phyloP scores from a whole-genome alignment of 2,113 vertebrate species.

The Progne subis region DNA sequence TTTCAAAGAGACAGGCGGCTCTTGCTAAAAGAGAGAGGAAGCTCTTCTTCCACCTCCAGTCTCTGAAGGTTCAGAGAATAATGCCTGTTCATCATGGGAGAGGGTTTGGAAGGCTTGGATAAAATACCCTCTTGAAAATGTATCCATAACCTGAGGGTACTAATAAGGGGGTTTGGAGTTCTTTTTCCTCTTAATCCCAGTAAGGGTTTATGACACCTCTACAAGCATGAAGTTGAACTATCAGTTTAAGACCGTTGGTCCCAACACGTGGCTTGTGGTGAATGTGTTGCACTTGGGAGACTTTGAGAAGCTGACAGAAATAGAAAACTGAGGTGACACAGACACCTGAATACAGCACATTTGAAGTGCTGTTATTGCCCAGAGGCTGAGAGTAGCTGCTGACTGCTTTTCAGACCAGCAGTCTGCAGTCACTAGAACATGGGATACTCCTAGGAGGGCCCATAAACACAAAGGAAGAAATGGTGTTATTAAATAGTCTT shows the following conservation, averaged over 20 bases:
- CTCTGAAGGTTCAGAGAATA: neutral
- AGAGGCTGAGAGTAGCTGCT: neutral
- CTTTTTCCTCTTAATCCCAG: neutral
- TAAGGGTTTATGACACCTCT: neutral
- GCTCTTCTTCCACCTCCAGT: neutral
- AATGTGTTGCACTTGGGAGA: neutral
- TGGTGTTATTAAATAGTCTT: neutral
- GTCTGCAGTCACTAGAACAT: neutral
- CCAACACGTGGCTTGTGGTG: neutral
- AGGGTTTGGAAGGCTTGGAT: neutral
- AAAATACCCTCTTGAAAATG: neutral
- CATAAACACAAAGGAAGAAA: neutral
- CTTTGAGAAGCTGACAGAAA: neutral
- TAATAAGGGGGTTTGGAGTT: neutral
- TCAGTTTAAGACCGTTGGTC: neutral
- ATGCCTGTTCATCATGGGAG: neutral
- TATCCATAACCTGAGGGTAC: neutral
- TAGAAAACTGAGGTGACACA: neutral
- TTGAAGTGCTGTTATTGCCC: neutral
- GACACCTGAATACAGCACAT: neutral
- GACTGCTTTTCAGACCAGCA: neutral
- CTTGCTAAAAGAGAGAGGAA: neutral
- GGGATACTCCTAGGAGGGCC: neutral
- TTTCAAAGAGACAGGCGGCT: neutral
- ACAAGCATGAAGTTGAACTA: neutral